Percentiles rank a stretch among this genome's conserved stretches.
Evolutionary conservation across 2,797 vertebrate species (phyloP).

Genomic region (Podargus strigoides): DNA sequence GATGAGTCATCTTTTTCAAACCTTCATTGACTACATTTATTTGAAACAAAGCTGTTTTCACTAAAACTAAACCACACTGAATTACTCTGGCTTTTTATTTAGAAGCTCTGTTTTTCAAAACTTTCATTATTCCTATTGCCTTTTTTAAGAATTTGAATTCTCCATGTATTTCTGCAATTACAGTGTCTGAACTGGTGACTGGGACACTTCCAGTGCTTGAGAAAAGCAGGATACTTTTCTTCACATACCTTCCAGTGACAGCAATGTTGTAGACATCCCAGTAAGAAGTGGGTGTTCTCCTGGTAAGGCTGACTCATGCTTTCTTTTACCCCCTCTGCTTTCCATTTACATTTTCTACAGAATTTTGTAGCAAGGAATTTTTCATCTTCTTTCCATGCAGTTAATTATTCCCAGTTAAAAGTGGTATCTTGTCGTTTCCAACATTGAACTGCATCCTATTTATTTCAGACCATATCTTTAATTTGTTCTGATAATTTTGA

Average conservation of each 20-base stretch:
- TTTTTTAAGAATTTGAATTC: not conserved
- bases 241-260: not conserved
- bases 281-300: not conserved
- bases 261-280: not conserved
- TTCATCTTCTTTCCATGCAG: not conserved
- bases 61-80: not conserved
- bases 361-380: not conserved
- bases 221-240: not conserved
- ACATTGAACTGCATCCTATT: not conserved
- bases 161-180: not conserved
- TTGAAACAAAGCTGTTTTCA: not conserved
- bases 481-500: not conserved
- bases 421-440: not conserved
- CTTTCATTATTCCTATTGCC: not conserved
- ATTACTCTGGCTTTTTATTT: not conserved
- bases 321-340: not conserved
- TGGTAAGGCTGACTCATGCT: not conserved
- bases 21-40: not conserved
- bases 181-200: not conserved
- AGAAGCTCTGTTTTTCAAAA: not conserved
- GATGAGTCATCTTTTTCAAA: not conserved
- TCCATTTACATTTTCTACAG: not conserved
- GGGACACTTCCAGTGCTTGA: not conserved
- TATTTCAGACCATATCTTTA: conserved; percentile 9
- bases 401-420: not conserved